Conservation (phyloP, 2,113 vertebrate species). For the Pheucticus melanocephalus region DNA sequence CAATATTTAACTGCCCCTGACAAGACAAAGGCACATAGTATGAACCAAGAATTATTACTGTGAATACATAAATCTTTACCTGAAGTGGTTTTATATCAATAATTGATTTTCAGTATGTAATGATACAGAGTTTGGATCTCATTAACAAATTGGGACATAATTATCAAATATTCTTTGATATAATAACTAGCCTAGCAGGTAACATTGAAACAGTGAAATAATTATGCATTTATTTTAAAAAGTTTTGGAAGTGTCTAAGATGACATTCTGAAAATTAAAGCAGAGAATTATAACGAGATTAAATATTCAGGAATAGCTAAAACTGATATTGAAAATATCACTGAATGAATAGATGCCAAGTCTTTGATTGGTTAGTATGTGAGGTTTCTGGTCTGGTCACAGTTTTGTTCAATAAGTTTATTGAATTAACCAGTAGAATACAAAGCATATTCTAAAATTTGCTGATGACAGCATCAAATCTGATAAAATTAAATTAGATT, state of each 20-base stretch:
- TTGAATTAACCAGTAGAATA: not conserved
- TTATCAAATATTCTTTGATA: not conserved
- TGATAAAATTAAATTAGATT: not conserved
- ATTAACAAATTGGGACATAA: not conserved
- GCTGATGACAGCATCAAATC: not conserved
- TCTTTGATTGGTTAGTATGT: not conserved
- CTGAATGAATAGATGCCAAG: not conserved
- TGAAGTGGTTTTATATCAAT: conserved; percentile 10
- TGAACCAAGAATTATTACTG: conserved; percentile 3
- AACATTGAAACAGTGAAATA: not conserved
- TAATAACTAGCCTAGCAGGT: not conserved
- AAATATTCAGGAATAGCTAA: not conserved
- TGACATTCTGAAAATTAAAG: not conserved
- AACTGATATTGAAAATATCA: not conserved
- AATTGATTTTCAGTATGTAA: not conserved
- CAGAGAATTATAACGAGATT: not conserved
- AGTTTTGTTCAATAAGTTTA: not conserved
- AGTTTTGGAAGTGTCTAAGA: not conserved
- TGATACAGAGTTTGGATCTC: not conserved
- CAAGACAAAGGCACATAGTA: conserved; percentile 1
- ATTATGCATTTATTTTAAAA: not conserved
- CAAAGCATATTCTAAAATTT: not conserved
- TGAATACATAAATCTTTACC: not conserved
- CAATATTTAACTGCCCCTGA: conserved; percentile 59
- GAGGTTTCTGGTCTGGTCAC: not conserved